Evolutionary conservation across 2,113 vertebrate species (phyloP), one percentile per base, ranked within the genome.

Genomic region (Deroptyus accipitrinus): DNA sequence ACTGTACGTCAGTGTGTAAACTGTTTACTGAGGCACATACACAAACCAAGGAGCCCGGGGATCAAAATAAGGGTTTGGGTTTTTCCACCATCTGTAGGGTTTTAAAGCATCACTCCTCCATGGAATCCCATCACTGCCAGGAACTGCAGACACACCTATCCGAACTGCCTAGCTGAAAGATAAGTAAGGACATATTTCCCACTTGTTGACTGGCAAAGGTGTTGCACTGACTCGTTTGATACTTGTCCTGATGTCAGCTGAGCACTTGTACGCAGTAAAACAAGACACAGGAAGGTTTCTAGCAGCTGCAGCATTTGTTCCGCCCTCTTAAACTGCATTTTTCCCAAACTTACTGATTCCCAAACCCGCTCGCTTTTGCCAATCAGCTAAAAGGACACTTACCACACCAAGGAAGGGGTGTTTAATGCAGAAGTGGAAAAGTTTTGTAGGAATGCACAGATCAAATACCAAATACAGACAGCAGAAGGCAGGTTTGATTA

Each of bases 391-490:
- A 84, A 86, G 62, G 79, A 75, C 39, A 81, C 81, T 96, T 96
- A 83, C 67, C 79, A 92, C 83, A 82, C 69, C 82, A 82, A 91
- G 33, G 69, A 85, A 93, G 33, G 37, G 87, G 84, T 57, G 41
- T 97, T 97, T 96, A 97, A 97, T 97, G 90, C 88, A 90, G 66
- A 57, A 95, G 3, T 94, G 92, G 54, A 88, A 73, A 92, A 78
- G 62, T 83, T 88, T 88, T 70, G 93, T 88, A 94, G 92, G 95
- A 96, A 97, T 68, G 95, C 77, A 94, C 92, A 95, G 84, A 96
- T 92, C 74, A 97, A 93, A 92, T 24, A 96, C 83, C 88, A 91
- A 76, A 78, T 33, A 96, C 92, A 96, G 74, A 90, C 20, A 93
- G 83, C 76, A 94, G 51, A 92, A 94, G 93, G 92, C 91, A 95